phyloP scores from a whole-genome alignment of 2,113 vertebrate species.

The Polyodon spathula region DNA sequence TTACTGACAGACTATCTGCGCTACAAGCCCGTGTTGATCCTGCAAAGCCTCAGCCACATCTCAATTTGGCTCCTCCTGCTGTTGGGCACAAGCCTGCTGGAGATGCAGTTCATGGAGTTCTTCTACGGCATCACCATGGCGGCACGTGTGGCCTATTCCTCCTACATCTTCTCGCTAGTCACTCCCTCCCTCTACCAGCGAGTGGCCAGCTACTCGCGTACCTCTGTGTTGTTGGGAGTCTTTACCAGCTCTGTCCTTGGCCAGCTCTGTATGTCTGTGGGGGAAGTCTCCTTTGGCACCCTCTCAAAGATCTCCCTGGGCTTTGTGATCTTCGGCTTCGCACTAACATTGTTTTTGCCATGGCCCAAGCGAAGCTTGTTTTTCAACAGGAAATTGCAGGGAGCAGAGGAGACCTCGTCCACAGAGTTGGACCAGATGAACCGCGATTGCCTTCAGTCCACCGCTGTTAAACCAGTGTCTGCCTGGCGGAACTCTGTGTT shows the following conservation, averaged over 20 bases:
- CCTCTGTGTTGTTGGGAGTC: constrained; percentile 74
- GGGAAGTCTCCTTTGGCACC: constrained; percentile 35
- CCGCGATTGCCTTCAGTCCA: neutral
- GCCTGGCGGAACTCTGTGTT: constrained; percentile 48
- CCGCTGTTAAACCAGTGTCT: neutral
- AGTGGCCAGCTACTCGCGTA: constrained; percentile 79
- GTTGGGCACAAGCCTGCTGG: constrained; percentile 49
- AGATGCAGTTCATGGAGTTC: constrained; percentile 94
- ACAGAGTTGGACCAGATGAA: constrained; percentile 47
- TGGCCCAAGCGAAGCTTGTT: constrained; percentile 79
- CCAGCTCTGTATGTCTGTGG: constrained; percentile 66
- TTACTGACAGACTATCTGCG: constrained; percentile 81
- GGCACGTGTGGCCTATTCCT: constrained; percentile 86
- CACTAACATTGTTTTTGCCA: constrained; percentile 71
- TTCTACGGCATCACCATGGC: constrained; percentile 89
- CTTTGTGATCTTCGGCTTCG: constrained; percentile 66
- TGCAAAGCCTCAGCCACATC: constrained; percentile 80
- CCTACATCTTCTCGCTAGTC: constrained; percentile 91
- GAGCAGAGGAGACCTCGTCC: accelerated
- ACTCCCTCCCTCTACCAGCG: constrained; percentile 68
- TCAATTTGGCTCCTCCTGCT: constrained; percentile 79
- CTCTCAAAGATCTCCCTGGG: constrained; percentile 70
- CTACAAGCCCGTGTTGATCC: constrained; percentile 84
- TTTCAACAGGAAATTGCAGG: constrained; percentile 56
- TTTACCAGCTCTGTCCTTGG: constrained; percentile 86